Evolutionary conservation across 2,113 vertebrate genomes (phyloP), one percentile per base, ranked within the genome.

Genomic region (Pterocles gutturalis): DNA sequence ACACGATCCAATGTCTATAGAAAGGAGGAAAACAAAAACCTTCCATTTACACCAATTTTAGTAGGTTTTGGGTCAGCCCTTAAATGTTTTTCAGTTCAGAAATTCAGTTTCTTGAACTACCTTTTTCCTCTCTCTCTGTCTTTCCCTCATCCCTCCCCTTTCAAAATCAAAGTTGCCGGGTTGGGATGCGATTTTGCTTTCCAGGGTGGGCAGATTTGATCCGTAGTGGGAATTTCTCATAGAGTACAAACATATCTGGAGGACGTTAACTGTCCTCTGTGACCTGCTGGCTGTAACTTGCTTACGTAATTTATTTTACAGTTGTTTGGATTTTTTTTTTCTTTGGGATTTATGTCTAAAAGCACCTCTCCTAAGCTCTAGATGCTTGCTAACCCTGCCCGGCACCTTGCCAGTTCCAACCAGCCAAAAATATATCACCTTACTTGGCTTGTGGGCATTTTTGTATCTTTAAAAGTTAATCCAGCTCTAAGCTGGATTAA

Each of bases 391-490:
- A 96, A 62, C 66, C 14, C 71, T 57, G 67, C 84, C 85, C 25
- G 10, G 65, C 53, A 58, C 54, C 72, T 65, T 93, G 71, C 90
- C 91, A 85, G 84, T 9, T 95, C 82, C 72, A 75, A 43, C 78
- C 64, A 82, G 67, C 96, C 92, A 75, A 95, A 95, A 97, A 95
- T 82, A 95, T 51, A 93, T 95, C 96, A 83, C 91, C 33, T 85
- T 92, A 67, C 58, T 66, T 54, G 33, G 77, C 86, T 85, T 67
- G 17, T 53, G 80, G 80, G 89, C 94, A 94, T 92, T 95, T 97
- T 93, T 96, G 78, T 90, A 85, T 96, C 97, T 94, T 92, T 89
- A 92, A 94, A 96, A 95, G 83, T 95, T 98, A 97, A 98, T 97
- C 97, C 94, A 87, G 91, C 89, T 95, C 69, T 79, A 84, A 96